Conservation (phyloP, 1,140 invertebrate species). For the Psix sp. region DNA sequence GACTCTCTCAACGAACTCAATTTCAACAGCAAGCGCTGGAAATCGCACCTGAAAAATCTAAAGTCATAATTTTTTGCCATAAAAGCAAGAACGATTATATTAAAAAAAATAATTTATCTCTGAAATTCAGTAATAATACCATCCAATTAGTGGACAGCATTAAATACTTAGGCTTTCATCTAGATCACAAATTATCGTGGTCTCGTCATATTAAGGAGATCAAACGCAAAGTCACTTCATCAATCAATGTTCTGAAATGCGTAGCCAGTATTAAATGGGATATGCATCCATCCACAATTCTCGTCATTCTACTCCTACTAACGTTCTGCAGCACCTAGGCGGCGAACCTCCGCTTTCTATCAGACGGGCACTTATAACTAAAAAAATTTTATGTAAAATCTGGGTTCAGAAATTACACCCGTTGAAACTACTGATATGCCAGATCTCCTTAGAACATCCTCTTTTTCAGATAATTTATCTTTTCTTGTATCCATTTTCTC, state of each 20-base stretch:
- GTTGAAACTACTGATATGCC: no score
- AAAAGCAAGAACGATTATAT: not conserved
- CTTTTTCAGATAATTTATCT: no score
- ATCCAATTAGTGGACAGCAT: not conserved
- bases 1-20: no score
- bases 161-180: not conserved
- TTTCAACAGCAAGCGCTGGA: no score
- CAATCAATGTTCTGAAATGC: not conserved
- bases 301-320: no score
- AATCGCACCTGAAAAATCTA: constrained; percentile 1
- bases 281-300: not conserved
- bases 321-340: no score
- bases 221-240: not conserved
- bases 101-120: not conserved
- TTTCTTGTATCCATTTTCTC: no score
- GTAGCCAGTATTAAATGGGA: not conserved
- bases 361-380: no score
- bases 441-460: no score
- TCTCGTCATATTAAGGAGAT: not conserved
- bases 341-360: no score
- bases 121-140: not conserved
- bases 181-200: not conserved
- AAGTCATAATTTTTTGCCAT: not conserved
- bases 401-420: no score
- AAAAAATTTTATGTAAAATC: no score